phyloP scores from a whole-genome alignment of 2,888 invertebrate species.

The Heliconius aoede region DNA sequence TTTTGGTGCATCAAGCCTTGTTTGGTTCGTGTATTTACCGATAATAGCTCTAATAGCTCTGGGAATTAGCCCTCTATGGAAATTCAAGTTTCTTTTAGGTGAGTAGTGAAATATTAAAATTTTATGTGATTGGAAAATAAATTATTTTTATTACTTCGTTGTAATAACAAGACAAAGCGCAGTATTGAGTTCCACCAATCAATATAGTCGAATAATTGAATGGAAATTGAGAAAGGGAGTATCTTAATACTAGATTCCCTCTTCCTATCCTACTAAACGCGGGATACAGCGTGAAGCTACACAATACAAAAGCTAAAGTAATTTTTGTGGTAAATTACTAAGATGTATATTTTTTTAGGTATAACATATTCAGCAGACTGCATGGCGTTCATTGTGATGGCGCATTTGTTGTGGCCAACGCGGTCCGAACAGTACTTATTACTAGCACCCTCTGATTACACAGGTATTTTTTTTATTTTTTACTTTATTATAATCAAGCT shows the following conservation, averaged over 20 bases:
- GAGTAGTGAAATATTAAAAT: conserved; percentile 59
- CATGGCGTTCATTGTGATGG: conserved; percentile 96
- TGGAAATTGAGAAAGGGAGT: no score
- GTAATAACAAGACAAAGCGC: no score
- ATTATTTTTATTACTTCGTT: no score
- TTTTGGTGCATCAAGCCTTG: conserved; percentile 98
- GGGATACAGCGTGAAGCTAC: no score
- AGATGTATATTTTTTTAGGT: conserved; percentile 81
- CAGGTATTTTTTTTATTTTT: conserved; percentile 69
- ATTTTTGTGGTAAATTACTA: neutral
- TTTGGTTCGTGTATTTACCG: conserved; percentile 99
- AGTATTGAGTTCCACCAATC: no score
- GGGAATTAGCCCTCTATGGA: conserved; percentile 97
- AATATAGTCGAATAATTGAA: no score
- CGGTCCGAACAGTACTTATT: conserved; percentile 96
- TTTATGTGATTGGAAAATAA: neutral
- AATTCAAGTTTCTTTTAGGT: conserved; percentile 96
- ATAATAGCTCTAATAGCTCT: conserved; percentile 96
- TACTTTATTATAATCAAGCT: neutral
- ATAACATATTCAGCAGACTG: conserved; percentile 98
- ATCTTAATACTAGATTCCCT: no score
- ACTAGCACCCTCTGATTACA: conserved; percentile 88
- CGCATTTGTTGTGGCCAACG: conserved; percentile 97
- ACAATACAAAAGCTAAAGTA: neutral
- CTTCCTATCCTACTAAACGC: no score